A percentile compares a stretch with the other conserved stretches of the same genome.
phyloP scores from a whole-genome alignment of 2,113 vertebrate species.

The Platysternon megacephalum region DNA sequence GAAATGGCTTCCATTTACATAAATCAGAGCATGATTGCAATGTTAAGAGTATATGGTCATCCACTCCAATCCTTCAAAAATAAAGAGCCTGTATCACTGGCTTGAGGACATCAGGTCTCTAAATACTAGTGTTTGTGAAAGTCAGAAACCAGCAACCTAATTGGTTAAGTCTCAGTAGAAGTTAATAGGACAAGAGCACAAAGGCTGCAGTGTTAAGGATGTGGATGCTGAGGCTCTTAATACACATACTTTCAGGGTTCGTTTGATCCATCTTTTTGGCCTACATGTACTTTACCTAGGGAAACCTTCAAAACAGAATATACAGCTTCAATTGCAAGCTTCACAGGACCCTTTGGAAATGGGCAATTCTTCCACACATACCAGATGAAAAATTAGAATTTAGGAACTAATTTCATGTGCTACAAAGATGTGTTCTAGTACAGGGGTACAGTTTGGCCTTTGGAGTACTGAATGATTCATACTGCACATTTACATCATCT shows the following conservation, averaged over 20 bases:
- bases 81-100: not conserved
- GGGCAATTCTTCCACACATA: not conserved
- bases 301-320: not conserved
- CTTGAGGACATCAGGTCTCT: not conserved
- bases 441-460: not conserved
- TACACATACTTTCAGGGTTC: not conserved
- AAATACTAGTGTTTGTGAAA: not conserved
- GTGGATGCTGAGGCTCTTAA: not conserved
- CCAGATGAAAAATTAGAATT: not conserved
- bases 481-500: not conserved
- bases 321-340: not conserved
- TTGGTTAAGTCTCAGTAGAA: not conserved
- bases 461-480: not conserved
- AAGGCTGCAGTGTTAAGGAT: not conserved
- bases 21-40: not conserved
- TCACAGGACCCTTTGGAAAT: not conserved
- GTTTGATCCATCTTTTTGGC: not conserved
- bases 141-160: not conserved
- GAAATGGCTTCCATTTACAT: not conserved
- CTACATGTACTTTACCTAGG: not conserved
- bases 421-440: not conserved
- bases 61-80: not conserved
- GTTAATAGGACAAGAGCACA: not conserved
- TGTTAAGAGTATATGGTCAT: not conserved
- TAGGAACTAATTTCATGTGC: not conserved